A percentile compares a stretch with the other conserved stretches of the same genome.
These are phyloP conservation scores for Anabas testudineus DNA, from an alignment of 2,797 vertebrate genomes.

Conservation along the genomic window DNA sequence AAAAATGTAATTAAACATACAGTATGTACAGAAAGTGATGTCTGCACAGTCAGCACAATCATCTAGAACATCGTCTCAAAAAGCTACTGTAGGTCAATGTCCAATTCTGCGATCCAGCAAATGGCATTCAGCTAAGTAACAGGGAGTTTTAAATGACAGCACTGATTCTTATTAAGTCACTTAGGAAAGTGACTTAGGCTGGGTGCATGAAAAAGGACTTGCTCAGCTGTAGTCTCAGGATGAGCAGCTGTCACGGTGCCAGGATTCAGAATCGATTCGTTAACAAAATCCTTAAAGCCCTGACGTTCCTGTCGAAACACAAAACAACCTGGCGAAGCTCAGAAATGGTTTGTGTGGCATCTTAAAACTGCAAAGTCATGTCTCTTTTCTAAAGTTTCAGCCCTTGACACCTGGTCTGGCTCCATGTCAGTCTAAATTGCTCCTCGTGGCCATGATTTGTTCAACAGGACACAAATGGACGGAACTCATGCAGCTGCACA, in stretches of 20 bases:
- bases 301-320: background rate
- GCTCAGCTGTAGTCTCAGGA: background rate
- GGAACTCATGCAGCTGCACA: background rate
- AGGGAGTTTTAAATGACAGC: background rate
- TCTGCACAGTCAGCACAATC: background rate
- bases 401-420: background rate
- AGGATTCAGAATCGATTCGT: background rate
- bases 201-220: background rate
- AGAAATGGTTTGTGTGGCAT: too few relatives aligned
- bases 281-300: too few relatives aligned
- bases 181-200: too few relatives aligned
- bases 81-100: background rate
- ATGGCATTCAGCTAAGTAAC: background rate
- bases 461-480: background rate
- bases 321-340: too few relatives aligned
- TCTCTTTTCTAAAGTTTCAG: background rate
- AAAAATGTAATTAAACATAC: background rate
- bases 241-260: background rate
- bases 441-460: background rate
- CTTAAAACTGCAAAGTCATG: background rate
- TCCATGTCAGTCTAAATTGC: background rate
- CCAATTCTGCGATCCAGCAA: background rate
- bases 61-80: background rate
- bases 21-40: too few relatives aligned
- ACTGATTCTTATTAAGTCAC: background rate